Conservation (phyloP, 2,113 vertebrate genomes). For the Takifugu flavidus region DNA sequence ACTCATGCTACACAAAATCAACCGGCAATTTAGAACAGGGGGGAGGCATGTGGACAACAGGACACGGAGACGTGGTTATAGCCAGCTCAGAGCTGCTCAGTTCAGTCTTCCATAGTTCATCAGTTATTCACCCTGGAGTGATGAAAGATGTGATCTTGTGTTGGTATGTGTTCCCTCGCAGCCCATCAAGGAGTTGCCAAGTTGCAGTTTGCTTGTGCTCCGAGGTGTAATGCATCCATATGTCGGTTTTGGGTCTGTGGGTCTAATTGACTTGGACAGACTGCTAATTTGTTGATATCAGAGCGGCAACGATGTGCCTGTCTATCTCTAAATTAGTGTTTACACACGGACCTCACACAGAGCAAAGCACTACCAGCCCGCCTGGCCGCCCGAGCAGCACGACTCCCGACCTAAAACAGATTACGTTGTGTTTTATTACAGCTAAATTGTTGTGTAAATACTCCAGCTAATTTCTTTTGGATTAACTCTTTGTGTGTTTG, state of each 20-base stretch:
- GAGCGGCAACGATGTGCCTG: conserved; percentile 86
- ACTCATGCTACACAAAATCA: conserved; percentile 72
- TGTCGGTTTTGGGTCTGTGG: conserved; percentile 70
- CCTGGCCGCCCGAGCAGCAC: conserved; percentile 74
- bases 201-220: conserved; percentile 37
- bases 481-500: conserved; percentile 84
- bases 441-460: conserved; percentile 90
- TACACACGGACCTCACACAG: conserved; percentile 96
- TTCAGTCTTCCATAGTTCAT: neutral
- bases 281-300: conserved; percentile 90
- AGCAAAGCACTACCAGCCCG: conserved; percentile 84
- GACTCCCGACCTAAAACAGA: conserved; percentile 80
- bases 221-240: conserved; percentile 60
- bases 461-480: conserved; percentile 79
- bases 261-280: conserved; percentile 87
- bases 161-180: conserved; percentile 12
- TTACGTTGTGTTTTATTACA: conserved; percentile 89
- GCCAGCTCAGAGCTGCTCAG: conserved; percentile 25
- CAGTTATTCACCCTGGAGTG: neutral
- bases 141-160: neutral
- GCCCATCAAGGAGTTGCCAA: conserved; percentile 10
- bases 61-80: conserved; percentile 39
- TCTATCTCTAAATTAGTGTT: conserved; percentile 91
- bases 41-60: conserved; percentile 61
- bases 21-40: conserved; percentile 76